phyloP scores from a whole-genome alignment of 2,888 invertebrate species.

The Pristionchus exspectatus region DNA sequence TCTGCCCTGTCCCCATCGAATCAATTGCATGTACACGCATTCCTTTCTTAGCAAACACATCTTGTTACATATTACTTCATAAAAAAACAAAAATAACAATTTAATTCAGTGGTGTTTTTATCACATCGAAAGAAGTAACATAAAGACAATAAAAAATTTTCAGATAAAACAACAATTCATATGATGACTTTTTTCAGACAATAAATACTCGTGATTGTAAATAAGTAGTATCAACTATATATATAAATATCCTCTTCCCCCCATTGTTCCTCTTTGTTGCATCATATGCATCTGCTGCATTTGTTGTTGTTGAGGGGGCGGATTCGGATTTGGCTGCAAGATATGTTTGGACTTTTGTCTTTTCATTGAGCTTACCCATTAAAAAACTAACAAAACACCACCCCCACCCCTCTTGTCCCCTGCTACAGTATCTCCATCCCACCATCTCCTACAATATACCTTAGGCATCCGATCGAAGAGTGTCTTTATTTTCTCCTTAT shows the following conservation, averaged over 20 bases:
- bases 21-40: too few relatives aligned
- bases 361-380: too few relatives aligned
- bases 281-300: conserved; percentile 17
- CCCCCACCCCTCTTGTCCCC: not conserved
- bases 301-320: conserved; percentile 18
- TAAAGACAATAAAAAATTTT: too few relatives aligned
- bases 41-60: too few relatives aligned
- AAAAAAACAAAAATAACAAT: too few relatives aligned
- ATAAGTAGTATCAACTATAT: not conserved
- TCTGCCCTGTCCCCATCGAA: too few relatives aligned
- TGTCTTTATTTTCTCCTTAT: conserved; percentile 43
- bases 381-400: not conserved
- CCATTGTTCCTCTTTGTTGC: not conserved
- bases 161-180: not conserved
- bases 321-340: conserved; percentile 42
- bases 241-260: conserved; percentile 11
- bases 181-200: not conserved
- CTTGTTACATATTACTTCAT: too few relatives aligned
- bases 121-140: too few relatives aligned
- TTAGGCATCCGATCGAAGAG: conserved; percentile 46
- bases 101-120: too few relatives aligned
- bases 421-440: too few relatives aligned
- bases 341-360: too few relatives aligned
- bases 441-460: not conserved
- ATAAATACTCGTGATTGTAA: not conserved